A percentile compares a stretch with the other conserved stretches of the same genome.
Conservation (phyloP, 2,113 vertebrate genomes). For the Ochotona curzoniae region DNA sequence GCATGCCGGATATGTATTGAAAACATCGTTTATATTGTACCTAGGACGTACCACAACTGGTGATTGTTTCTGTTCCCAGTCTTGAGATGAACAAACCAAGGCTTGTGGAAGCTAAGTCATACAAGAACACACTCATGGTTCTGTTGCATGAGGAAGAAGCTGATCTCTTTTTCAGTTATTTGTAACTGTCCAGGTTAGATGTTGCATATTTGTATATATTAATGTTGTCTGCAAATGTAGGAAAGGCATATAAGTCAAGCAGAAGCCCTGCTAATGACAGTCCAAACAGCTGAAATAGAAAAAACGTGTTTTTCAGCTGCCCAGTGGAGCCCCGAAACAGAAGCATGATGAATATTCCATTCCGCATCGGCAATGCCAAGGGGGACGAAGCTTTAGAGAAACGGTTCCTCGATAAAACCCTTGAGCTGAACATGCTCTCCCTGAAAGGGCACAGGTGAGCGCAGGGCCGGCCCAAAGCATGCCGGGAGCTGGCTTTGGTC, state of each 20-base stretch:
- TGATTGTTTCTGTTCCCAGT: neutral
- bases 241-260: neutral
- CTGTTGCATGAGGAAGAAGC: neutral
- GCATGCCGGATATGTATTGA: neutral
- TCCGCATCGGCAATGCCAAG: conserved; percentile 90
- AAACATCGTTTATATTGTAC: neutral
- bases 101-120: neutral
- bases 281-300: neutral
- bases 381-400: conserved; percentile 93
- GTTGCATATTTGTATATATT: neutral
- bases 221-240: neutral
- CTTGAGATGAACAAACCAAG: neutral
- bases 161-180: neutral
- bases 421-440: conserved; percentile 94
- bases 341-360: conserved; percentile 96
- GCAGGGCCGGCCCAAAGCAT: too few relatives aligned
- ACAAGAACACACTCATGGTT: neutral
- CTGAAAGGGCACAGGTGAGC: conserved; percentile 95
- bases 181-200: neutral
- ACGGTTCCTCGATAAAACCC: conserved; percentile 92
- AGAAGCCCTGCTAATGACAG: neutral
- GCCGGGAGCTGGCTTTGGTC: neutral
- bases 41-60: neutral
- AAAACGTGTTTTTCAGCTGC: conserved; percentile 84
- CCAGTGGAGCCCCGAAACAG: conserved; percentile 89